Base-by-base conservation (phyloP, 2,888 invertebrate species). In the Synanthedon myopaeformis region DNA sequence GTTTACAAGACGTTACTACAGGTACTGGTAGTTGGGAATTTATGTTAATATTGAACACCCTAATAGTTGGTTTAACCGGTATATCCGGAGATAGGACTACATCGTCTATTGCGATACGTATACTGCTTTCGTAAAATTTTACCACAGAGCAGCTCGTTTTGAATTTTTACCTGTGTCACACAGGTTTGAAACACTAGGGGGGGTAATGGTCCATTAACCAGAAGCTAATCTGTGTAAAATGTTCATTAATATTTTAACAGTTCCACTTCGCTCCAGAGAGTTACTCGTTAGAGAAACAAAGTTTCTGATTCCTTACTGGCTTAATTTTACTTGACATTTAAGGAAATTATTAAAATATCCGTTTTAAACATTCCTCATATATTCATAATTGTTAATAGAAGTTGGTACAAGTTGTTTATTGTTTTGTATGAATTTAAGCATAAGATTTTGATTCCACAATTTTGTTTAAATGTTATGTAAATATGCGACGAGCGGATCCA, bases 41-140 rank as follows among this genome's bases (percentile, higher is more conserved):
- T 71, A 71, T 72, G 69, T 64, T 65, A 70, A 70, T 70, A 66
- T 62, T 65, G 63, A 65, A 64, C 66, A 64, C 64, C 63, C 61
- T 58, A 61, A 57, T 62, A 64, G 63, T 61, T 60, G 62, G 54
- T 56, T 54, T 54, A 57, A 59, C 63, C 61, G 63, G 64, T 60
- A 61, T 59, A 57, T 58, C 61, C 57, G 57, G 61, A 57, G 58
- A 54, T 56, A 58, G 55, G 56, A 54, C 59, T 58, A 59, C 60
- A 60, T 35, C 35, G 35, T 35, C 56, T 61, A 62, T 61, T 59
- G 60, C 56, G 55, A 55, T 57, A 55, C 54, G 54, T 53, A 49
- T 53, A 55, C 55, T 55, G 50, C 56, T 55, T 54, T 45, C 45
- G 45, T 45, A 45, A 45, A 45, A 45, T 45, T 45, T 14, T 45